Conservation (phyloP, 2,888 invertebrate genomes). For the Pheosia gnoma region DNA sequence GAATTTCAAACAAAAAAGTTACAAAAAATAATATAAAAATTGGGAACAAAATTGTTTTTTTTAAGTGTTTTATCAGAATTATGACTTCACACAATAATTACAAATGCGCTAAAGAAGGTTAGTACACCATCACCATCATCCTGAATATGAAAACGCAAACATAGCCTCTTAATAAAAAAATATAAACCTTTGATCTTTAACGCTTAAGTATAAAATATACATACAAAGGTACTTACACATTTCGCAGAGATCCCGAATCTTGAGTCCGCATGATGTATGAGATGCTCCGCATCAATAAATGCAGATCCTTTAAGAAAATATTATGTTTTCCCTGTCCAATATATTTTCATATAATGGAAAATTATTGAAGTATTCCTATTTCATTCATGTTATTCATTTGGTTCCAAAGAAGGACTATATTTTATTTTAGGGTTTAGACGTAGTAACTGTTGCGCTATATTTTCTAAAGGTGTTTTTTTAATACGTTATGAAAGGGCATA, state of each 20-base stretch:
- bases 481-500: too few relatives aligned
- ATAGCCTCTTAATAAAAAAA: too few relatives aligned
- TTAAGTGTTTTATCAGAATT: too few relatives aligned
- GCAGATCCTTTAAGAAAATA: background rate
- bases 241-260: background rate
- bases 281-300: background rate
- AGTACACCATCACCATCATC: too few relatives aligned
- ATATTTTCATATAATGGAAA: background rate
- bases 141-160: too few relatives aligned
- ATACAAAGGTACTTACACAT: background rate
- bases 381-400: background rate
- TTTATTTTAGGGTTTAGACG: background rate
- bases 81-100: too few relatives aligned
- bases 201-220: background rate
- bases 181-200: background rate
- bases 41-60: too few relatives aligned
- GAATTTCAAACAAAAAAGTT: too few relatives aligned
- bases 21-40: too few relatives aligned
- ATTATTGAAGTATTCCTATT: constrained; percentile 1
- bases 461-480: too few relatives aligned
- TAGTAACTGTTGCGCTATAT: too few relatives aligned
- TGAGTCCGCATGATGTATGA: background rate
- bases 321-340: constrained; percentile 1
- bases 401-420: background rate
- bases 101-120: too few relatives aligned